Evolutionary conservation across 2,888 invertebrate species (phyloP).

Genomic region (Melieria omissa): DNA sequence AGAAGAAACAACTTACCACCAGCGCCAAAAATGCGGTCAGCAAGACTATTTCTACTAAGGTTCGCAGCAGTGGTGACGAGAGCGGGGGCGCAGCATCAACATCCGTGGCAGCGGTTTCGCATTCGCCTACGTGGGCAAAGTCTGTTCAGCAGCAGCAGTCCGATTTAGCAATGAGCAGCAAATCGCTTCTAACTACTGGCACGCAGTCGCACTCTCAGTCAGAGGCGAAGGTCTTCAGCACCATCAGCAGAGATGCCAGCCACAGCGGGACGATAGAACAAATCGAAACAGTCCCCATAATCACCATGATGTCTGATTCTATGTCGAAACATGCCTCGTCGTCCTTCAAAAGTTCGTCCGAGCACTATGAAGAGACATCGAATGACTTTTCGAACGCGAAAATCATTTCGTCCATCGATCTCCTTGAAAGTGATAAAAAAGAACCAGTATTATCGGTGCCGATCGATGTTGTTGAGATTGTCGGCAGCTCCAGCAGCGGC

Average conservation of each 20-base stretch:
- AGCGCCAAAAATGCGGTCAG: conserved; percentile 46
- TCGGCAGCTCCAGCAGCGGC: conserved; percentile 44
- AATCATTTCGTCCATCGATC: conserved; percentile 60
- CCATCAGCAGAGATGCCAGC: conserved; percentile 30
- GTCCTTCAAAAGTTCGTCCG: conserved; percentile 33
- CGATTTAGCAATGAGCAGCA: conserved; percentile 10
- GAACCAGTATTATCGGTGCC: conserved; percentile 62
- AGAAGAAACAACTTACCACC: conserved; percentile 45
- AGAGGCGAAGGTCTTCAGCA: conserved; percentile 13
- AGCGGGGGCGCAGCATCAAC: conserved; percentile 1
- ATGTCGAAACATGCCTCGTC: conserved; percentile 30
- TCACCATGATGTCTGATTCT: conserved; percentile 28
- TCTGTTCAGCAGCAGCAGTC: conserved; percentile 5
- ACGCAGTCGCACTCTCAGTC: conserved; percentile 19
- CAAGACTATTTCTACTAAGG: conserved; percentile 13
- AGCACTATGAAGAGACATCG: conserved; percentile 43
- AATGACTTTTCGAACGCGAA: conserved; percentile 55
- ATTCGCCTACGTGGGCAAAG: conserved; percentile 23
- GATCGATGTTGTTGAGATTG: conserved; percentile 59
- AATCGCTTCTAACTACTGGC: conserved; percentile 13
- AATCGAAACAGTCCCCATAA: conserved; percentile 17
- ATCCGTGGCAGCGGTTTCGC: background rate
- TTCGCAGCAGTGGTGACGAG: conserved; percentile 3
- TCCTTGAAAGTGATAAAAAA: conserved; percentile 58
- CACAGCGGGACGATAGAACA: conserved; percentile 21